Evolutionary conservation across 2,113 vertebrate species (phyloP).

Genomic region (Ardeotis arabs): DNA sequence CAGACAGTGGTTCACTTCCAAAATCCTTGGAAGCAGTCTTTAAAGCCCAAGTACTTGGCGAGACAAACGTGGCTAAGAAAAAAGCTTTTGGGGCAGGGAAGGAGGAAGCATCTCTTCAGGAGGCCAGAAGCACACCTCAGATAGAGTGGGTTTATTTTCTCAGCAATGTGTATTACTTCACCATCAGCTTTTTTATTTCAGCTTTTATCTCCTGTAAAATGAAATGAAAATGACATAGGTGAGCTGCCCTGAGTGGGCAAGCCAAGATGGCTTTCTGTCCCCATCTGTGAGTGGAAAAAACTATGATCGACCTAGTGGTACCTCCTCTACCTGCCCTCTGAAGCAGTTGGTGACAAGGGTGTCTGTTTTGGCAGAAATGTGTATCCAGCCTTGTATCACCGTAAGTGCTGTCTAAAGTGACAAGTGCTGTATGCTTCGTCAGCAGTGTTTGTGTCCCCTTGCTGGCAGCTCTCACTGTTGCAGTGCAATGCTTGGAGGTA

Average conservation of each 20-base stretch:
- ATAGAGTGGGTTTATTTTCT: not conserved
- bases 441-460: not conserved
- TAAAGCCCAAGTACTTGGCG: not conserved
- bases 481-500: rapidly evolving
- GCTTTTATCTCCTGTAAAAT: not conserved
- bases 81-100: not conserved
- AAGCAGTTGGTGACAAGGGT: not conserved
- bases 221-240: not conserved
- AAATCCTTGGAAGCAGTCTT: not conserved
- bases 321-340: not conserved
- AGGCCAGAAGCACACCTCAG: not conserved
- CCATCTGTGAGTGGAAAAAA: not conserved
- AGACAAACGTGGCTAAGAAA: not conserved
- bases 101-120: not conserved
- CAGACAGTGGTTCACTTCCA: not conserved
- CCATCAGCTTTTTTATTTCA: not conserved
- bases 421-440: rapidly evolving
- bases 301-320: not conserved
- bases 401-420: not conserved
- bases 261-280: not conserved
- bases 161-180: not conserved
- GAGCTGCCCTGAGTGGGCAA: not conserved
- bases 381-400: not conserved
- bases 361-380: not conserved
- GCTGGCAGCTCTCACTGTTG: not conserved